Base-by-base conservation (phyloP, 2,113 vertebrate species). In the Onychostruthus taczanowskii region DNA sequence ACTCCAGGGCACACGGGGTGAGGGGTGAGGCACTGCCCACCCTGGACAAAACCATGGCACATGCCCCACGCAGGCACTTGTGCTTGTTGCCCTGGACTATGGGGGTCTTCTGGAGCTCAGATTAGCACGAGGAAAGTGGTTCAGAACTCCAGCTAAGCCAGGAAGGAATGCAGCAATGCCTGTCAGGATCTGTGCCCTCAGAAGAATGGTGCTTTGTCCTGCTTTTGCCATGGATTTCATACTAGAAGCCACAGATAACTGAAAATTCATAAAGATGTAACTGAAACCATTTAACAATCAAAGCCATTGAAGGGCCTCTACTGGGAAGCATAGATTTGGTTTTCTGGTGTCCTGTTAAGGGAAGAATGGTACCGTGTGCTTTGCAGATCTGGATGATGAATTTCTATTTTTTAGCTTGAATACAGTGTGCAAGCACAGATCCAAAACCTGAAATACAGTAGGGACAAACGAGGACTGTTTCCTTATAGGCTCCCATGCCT, bases 11-110 rank as follows among this genome's bases (percentile, higher is more conserved):
- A 74, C 0, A 2, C 37, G 35, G 46, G 46, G 50, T 64, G 31
- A 7, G 4, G 16, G 39, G 8, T 4, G 16, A 68, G 19, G 20
- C 41, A n/a, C 37, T 76, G 63, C 67, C 47, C 47, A 84, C 21
- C 69, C 22, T 2, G 1, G 8, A 21, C 1, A 61, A 39, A 73
- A 18, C 24, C 43, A 33, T 0, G 3, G 30, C 66, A 20, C 0
- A 3, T 13, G 47, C 33, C 56, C 72, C 28, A 2, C 3, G 1
- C 44, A 53, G 49, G 7, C 22, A 37, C 63, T 28, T 2, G 5
- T 35, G 19, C n/a, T 46, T 27, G 9, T 13, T 67, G 47, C 39
- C 62, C 80, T 67, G 62, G 24, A 30, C 61, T 47, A 1, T 1
- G 0, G 26, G 8, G 33, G 8, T 56, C 26, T 89, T 63, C 53